Conservation (phyloP, 2,113 vertebrate genomes). For the Oncorhynchus masou region DNA sequence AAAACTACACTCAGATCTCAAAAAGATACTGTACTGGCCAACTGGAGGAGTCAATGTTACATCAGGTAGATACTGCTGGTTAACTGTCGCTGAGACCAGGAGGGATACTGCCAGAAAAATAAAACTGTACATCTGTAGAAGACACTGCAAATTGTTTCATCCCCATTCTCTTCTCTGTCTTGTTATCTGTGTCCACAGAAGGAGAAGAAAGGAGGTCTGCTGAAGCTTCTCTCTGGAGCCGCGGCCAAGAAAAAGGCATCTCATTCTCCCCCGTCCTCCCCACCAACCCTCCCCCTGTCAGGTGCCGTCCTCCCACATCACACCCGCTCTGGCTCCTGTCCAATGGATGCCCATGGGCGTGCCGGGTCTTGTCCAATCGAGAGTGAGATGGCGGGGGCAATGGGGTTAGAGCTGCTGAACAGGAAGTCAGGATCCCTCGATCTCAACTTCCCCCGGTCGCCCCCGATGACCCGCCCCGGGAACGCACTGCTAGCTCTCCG, state of each 20-base stretch:
- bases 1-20: not conserved
- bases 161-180: not conserved
- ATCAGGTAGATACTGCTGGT: too few relatives aligned
- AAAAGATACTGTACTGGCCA: too few relatives aligned
- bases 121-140: not conserved
- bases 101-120: too few relatives aligned
- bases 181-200: constrained; percentile 76
- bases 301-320: constrained; percentile 72
- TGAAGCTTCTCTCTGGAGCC: constrained; percentile 92
- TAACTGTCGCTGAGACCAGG: not conserved
- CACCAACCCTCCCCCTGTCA: constrained; percentile 81
- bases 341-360: constrained; percentile 76
- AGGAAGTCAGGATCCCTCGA: constrained; percentile 96
- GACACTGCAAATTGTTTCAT: not conserved
- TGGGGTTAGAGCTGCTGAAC: constrained; percentile 93
- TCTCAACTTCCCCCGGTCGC: constrained; percentile 90
- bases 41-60: too few relatives aligned
- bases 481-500: constrained; percentile 83
- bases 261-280: constrained; percentile 87
- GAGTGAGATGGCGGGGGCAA: constrained; percentile 92
- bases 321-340: constrained; percentile 89
- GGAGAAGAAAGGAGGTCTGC: constrained; percentile 92
- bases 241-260: constrained; percentile 91
- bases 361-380: constrained; percentile 95
- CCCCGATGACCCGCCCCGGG: constrained; percentile 80